These are phyloP conservation scores for Trissolcus basalis DNA, from an alignment of 1,140 invertebrate genomes.

Conservation along the genomic window DNA sequence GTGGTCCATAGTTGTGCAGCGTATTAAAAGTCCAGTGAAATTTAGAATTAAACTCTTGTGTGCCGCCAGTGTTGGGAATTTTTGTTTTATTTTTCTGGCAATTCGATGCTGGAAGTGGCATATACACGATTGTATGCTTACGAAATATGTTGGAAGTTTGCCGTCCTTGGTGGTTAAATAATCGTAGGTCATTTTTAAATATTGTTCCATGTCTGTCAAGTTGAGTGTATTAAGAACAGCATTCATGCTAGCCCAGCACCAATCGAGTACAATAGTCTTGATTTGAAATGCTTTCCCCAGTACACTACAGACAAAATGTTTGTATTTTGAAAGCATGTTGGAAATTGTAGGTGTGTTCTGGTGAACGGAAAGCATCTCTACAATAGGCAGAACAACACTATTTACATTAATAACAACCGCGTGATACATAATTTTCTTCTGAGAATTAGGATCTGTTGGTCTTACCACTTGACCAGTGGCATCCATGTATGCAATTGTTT, in stretches of 20 bases:
- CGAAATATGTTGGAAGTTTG: background rate
- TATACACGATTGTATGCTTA: background rate
- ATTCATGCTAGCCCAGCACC: conserved; percentile 1
- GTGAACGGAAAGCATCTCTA: background rate
- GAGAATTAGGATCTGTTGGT: background rate
- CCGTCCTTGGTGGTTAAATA: background rate
- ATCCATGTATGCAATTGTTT: conserved; percentile 2
- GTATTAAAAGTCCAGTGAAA: background rate
- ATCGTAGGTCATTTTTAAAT: background rate
- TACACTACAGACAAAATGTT: conserved; percentile 3
- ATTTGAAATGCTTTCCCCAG: background rate
- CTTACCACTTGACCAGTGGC: background rate
- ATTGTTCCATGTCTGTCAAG: background rate
- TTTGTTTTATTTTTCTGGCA: background rate
- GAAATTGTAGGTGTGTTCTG: background rate
- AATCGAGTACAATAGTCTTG: background rate
- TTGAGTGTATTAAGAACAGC: conserved; percentile 6
- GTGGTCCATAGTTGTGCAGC: background rate
- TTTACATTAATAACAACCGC: conserved; percentile 4
- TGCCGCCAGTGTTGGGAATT: background rate
- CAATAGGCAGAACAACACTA: background rate
- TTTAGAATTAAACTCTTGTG: background rate
- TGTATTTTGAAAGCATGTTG: background rate
- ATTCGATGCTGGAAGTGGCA: background rate
- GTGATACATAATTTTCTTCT: conserved; percentile 1